Base-by-base conservation (phyloP, 2,888 invertebrate genomes). In the Nomada ruficornis region DNA sequence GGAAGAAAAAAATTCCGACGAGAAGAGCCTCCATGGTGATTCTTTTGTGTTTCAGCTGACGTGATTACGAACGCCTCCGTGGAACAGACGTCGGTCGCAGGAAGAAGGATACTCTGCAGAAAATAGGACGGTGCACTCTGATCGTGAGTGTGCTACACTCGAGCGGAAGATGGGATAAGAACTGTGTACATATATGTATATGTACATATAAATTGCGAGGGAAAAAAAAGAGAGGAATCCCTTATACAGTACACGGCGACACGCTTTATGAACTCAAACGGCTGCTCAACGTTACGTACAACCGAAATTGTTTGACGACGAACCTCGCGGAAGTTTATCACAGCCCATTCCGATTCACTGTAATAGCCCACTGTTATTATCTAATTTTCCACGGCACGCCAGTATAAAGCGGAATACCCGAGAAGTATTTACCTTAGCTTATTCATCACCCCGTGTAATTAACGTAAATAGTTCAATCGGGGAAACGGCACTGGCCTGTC, bases 61-160 rank as follows among this genome's bases (percentile, higher is more conserved):
- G 55, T 36, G 81, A 60, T 20, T 44, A 62, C 36, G 59, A 52
- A 74, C 81, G 74, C 77, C 69, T 63, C 59, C 67, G 55, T 73
- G 70, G 68, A 63, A 65, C 73, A 67, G 52, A 44, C 77, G 64
- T 73, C 60, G 74, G 59, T 74, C 70, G 71, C 62, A 63, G 74
- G 74, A 77, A 52, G 73, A 80, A 83, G 77, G 81, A 81, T 83
- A 72, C 71, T 77, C 64, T 11, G 50, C 73, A 71, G 72, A 75
- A 81, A 79, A 72, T 73, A 47, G 75, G 76, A 76, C 52, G 60
- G 26, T 23, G 7, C 9, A 52, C 63, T 11, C 50, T 59, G 42
- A 10, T 23, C 42, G 47, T 5, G 29, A 20, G 73, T 29, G 68
- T 29, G 67, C 13, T 71, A 71, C 67, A 82, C 83, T 78, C 36